These are phyloP conservation scores for Ochropleura leucogaster DNA, from an alignment of 2,888 invertebrate genomes.

Conservation along the genomic window DNA sequence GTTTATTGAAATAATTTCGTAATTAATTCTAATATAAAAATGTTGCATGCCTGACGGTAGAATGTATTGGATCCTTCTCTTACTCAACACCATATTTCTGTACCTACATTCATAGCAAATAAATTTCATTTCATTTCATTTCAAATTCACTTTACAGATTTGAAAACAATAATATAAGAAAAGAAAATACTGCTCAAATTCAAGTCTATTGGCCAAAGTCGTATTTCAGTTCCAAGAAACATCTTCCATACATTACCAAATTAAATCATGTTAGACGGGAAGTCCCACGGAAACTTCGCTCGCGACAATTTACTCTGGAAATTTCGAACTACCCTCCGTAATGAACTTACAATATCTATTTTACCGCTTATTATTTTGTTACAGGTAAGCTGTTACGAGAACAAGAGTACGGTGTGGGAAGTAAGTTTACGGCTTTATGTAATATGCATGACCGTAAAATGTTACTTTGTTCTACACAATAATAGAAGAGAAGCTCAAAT, in stretches of 20 bases:
- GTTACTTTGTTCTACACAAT: constrained; percentile 16
- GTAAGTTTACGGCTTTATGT: constrained; percentile 57
- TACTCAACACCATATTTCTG: too few relatives aligned
- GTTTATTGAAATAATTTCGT: too few relatives aligned
- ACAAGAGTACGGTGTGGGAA: constrained; percentile 47
- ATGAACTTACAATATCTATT: constrained; percentile 54
- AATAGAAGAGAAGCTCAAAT: constrained; percentile 6
- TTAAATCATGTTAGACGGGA: constrained; percentile 22
- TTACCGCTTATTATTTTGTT: constrained; percentile 62
- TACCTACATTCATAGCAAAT: too few relatives aligned
- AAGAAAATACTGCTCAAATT: background rate
- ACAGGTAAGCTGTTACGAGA: constrained; percentile 64
- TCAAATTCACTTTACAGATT: background rate
- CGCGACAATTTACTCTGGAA: constrained; percentile 12
- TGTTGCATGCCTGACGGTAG: too few relatives aligned
- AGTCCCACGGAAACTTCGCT: constrained; percentile 14
- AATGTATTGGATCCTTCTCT: too few relatives aligned
- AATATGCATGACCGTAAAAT: constrained; percentile 58
- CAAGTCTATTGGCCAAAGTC: background rate
- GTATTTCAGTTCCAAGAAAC: background rate
- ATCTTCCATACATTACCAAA: constrained; percentile 15
- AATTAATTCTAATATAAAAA: too few relatives aligned
- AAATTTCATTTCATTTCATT: too few relatives aligned
- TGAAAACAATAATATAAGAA: background rate
- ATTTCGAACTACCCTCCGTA: constrained; percentile 36